Evolutionary conservation across 2,888 invertebrate genomes (phyloP).

Genomic region (Eupithecia dodoneata): DNA sequence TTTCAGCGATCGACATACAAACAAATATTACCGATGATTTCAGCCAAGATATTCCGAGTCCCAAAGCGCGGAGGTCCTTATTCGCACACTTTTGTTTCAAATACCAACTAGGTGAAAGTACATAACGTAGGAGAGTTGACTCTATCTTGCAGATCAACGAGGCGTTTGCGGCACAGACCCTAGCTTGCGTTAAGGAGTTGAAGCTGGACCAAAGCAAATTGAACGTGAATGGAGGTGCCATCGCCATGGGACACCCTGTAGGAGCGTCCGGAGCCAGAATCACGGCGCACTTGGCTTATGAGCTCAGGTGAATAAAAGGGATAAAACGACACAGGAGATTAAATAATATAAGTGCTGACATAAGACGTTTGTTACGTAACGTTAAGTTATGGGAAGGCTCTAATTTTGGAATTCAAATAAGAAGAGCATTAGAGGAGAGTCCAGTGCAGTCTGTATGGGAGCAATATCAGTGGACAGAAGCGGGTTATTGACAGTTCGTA

Average conservation of each 20-base stretch:
- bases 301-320: slow-evolving; percentile 88
- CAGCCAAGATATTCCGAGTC: background rate
- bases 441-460: background rate
- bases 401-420: background rate
- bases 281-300: slow-evolving; percentile 93
- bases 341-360: background rate
- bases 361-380: background rate
- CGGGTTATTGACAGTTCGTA: background rate
- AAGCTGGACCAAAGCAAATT: slow-evolving; percentile 92
- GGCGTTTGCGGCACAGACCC: slow-evolving; percentile 97
- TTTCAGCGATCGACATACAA: too few species aligned
- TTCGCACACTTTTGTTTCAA: background rate
- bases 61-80: background rate
- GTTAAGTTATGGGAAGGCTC: background rate
- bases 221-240: slow-evolving; percentile 97
- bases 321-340: background rate
- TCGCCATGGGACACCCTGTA: slow-evolving; percentile 96
- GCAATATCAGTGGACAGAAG: too few species aligned
- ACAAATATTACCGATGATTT: background rate
- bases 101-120: too few species aligned
- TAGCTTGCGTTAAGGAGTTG: slow-evolving; percentile 95
- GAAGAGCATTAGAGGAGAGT: background rate
- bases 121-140: background rate
- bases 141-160: slow-evolving; percentile 92
- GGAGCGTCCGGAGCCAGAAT: slow-evolving; percentile 97